A percentile compares a stretch with the other conserved stretches of the same genome.
phyloP scores from a whole-genome alignment of 1,140 invertebrate species.

The Lepidurus couesii region DNA sequence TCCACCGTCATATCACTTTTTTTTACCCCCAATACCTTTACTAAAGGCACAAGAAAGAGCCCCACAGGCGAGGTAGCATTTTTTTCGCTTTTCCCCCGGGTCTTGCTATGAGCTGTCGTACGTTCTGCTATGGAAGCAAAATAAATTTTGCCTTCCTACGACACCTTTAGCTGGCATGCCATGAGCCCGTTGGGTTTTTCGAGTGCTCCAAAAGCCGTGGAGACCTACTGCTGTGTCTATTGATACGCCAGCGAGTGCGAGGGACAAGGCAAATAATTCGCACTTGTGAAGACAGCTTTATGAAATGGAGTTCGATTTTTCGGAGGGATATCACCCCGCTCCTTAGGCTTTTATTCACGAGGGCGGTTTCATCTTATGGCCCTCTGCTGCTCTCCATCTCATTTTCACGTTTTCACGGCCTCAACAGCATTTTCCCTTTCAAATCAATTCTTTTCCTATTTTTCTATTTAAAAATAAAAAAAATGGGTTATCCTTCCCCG shows the following conservation, averaged over 20 bases:
- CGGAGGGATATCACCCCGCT: neutral
- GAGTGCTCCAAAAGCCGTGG: constrained; percentile 14
- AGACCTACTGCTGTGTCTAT: constrained; percentile 21
- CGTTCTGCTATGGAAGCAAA: constrained; percentile 19
- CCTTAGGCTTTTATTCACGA: constrained; percentile 15
- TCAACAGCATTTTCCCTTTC: neutral
- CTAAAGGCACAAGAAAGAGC: neutral
- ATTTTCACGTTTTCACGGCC: neutral
- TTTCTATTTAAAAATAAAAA: neutral
- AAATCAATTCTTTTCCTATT: neutral
- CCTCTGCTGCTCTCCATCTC: neutral
- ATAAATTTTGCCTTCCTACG: neutral
- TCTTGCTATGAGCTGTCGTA: constrained; percentile 7
- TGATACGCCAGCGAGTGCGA: constrained; percentile 17
- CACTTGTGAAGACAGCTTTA: constrained; percentile 19
- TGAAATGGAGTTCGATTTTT: constrained; percentile 19
- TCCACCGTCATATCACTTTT: neutral
- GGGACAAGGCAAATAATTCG: constrained; percentile 21
- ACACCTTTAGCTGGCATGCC: constrained; percentile 18
- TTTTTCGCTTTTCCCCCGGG: neutral
- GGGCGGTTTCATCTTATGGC: constrained; percentile 14
- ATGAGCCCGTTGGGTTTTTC: constrained; percentile 4
- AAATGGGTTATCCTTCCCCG: neutral
- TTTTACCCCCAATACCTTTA: neutral
- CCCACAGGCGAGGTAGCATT: neutral